These are phyloP conservation scores for Polypedilum pembai DNA, from an alignment of 1,140 invertebrate genomes.

Conservation along the genomic window DNA sequence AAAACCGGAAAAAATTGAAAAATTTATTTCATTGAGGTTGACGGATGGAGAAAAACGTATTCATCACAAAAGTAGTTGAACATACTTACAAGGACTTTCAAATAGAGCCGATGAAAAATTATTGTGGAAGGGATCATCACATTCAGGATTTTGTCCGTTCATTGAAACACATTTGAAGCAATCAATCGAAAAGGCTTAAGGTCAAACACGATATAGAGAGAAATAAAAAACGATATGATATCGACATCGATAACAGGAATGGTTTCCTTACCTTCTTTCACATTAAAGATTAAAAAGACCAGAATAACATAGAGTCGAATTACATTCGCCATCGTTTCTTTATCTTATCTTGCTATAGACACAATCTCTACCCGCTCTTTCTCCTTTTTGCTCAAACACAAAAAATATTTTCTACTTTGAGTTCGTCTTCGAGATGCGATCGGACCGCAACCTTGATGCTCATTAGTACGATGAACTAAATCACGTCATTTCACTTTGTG, in stretches of 20 bases:
- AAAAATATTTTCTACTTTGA: constrained; percentile 15
- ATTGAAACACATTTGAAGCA: constrained; percentile 95
- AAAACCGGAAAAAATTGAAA: not conserved
- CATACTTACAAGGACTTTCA: constrained; percentile 67
- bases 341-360: not conserved
- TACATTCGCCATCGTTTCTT: not conserved
- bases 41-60: not conserved
- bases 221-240: no score
- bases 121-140: constrained; percentile 96
- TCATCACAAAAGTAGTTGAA: not conserved
- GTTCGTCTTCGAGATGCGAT: not conserved
- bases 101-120: constrained; percentile 75
- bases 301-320: not conserved
- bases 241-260: no score
- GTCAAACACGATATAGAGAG: not conserved
- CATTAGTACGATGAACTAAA: not conserved
- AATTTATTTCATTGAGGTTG: not conserved
- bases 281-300: constrained; percentile 1
- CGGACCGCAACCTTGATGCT: not conserved
- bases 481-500: not conserved
- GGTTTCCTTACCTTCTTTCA: not conserved
- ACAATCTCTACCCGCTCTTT: not conserved
- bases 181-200: constrained; percentile 62
- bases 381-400: not conserved
- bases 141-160: constrained; percentile 75